These are phyloP conservation scores for Myiopsitta monachus DNA, from an alignment of 2,113 vertebrate genomes.

Conservation along the genomic window DNA sequence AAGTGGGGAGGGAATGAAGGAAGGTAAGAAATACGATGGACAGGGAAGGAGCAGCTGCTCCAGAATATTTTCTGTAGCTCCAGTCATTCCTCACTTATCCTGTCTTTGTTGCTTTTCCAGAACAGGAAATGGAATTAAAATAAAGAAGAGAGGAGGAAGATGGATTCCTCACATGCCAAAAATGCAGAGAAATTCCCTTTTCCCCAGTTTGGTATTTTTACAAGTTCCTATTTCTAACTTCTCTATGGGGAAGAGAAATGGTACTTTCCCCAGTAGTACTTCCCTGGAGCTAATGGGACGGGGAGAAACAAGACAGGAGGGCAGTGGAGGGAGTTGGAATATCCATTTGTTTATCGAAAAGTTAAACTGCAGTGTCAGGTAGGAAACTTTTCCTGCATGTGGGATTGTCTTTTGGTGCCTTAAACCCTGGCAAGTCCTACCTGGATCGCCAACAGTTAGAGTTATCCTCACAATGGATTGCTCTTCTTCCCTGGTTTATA, in stretches of 20 bases:
- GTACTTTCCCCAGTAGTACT: background rate
- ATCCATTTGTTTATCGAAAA: background rate
- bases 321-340: background rate
- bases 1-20: background rate
- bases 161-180: background rate
- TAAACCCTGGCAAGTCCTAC: background rate
- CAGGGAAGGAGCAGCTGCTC: background rate
- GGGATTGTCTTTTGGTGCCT: background rate
- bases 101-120: background rate
- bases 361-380: background rate
- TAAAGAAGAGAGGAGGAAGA: background rate
- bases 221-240: background rate
- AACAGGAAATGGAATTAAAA: background rate
- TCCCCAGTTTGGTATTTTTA: background rate
- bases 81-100: background rate
- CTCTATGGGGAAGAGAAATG: background rate
- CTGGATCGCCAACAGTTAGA: background rate
- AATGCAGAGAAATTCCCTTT: background rate
- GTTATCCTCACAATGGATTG: background rate
- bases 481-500: background rate
- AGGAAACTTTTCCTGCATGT: background rate
- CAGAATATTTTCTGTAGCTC: background rate
- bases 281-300: fast-evolving
- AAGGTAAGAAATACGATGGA: background rate
- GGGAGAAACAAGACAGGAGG: background rate